phyloP scores from a whole-genome alignment of 1,140 invertebrate genomes.

The Cydia pomonella region DNA sequence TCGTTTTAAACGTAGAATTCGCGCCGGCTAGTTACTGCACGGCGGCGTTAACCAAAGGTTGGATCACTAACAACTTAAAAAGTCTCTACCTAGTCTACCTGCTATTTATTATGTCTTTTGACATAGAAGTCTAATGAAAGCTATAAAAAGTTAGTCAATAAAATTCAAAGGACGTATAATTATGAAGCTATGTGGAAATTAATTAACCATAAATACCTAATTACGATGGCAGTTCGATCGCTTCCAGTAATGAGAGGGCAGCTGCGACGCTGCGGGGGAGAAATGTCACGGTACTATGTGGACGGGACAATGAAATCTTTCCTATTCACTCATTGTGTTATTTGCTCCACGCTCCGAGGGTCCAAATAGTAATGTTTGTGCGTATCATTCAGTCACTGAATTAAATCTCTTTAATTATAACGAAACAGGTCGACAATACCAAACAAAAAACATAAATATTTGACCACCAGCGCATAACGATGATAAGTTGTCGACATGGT shows the following conservation, averaged over 20 bases:
- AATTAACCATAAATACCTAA: constrained; percentile 27
- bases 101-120: too few species aligned
- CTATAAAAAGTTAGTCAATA: background rate
- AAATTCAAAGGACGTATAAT: constrained; percentile 5
- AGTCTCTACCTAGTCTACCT: too few species aligned
- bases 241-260: constrained; percentile 43
- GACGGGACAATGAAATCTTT: constrained; percentile 50
- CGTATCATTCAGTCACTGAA: constrained; percentile 16
- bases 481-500: constrained; percentile 25
- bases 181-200: background rate
- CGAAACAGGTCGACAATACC: background rate
- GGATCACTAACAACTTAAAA: too few species aligned
- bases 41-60: too few species aligned
- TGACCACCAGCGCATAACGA: constrained; percentile 28
- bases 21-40: too few species aligned
- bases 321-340: constrained; percentile 55
- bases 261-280: constrained; percentile 60
- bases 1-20: too few species aligned
- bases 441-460: constrained; percentile 26
- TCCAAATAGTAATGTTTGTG: constrained; percentile 14
- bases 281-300: constrained; percentile 57
- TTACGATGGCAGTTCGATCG: constrained; percentile 47
- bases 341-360: constrained; percentile 37
- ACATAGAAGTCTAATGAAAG: background rate
- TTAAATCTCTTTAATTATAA: constrained; percentile 24